These are phyloP conservation scores for Drosophila athabasca DNA, from an alignment of 1,140 invertebrate genomes.

Conservation along the genomic window DNA sequence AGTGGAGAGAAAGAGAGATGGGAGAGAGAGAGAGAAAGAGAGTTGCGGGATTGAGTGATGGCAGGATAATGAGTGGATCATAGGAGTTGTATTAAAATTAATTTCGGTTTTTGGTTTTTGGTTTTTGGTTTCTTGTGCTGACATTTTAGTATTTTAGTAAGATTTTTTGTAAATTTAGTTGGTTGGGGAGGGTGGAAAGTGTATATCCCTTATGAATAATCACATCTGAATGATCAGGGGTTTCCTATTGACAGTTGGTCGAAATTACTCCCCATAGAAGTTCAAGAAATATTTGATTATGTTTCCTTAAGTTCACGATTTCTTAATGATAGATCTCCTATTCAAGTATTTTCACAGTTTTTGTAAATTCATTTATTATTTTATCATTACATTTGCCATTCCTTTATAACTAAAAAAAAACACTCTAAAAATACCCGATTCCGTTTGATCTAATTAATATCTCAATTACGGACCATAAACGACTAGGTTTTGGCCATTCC, in stretches of 20 bases:
- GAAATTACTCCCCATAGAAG: no score
- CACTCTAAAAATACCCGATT: background rate
- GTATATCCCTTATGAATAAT: no score
- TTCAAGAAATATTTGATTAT: no score
- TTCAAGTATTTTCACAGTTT: background rate
- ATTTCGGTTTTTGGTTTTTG: no score
- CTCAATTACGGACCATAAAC: conserved; percentile 9
- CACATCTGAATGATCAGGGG: no score
- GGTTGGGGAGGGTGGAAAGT: no score
- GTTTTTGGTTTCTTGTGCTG: conserved; percentile 1
- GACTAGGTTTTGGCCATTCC: conserved; percentile 14
- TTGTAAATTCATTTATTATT: background rate
- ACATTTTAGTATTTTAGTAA: conserved; percentile 26
- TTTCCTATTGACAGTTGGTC: no score
- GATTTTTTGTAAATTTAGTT: conserved; percentile 16
- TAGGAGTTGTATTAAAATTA: conserved; percentile 4
- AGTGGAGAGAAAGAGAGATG: conserved; percentile 27
- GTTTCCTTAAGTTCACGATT: no score
- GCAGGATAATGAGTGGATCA: conserved; percentile 51
- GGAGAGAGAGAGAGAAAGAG: conserved; percentile 29
- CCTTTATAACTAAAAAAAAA: background rate
- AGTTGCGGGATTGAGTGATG: conserved; percentile 56
- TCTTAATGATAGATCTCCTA: no score
- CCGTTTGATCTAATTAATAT: conserved; percentile 16
- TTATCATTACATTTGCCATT: background rate